Base-by-base conservation (phyloP, 2,113 vertebrate genomes). In the Vidua macroura region DNA sequence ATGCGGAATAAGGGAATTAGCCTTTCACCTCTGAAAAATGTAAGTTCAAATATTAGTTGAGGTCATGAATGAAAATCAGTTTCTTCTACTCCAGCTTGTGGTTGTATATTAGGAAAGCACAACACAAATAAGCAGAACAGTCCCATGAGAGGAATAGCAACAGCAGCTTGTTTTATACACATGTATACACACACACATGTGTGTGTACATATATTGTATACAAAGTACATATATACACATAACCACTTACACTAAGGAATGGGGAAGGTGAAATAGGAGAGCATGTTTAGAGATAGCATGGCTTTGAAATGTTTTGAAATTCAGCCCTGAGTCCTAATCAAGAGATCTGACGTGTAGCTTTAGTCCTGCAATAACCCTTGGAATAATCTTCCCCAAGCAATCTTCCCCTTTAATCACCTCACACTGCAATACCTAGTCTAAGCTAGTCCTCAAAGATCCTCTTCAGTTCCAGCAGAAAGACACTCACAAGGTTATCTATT, bases 21-120 rank as follows among this genome's bases (percentile, higher is more conserved):
- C 79, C 76, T 93, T 94, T 97, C 76, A 86, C 68, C 72, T 48
- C 59, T 77, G 55, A 80, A 92, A 96, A 91, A 94, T 55, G 1
- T 51, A 95, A 78, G 55, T 77, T 94, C 59, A 80, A 80, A 37
- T 83, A 70, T 55, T 77, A 83, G 39, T 63, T 86, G 75, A 66
- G 68, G 68, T 90, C 82, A 72, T 25, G 51, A 85, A 93, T 62
- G 33, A 95, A 82, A 91, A 92, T 49, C 46, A 77, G n/a, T 51
- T 92, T 89, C 70, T 89, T 92, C 68, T 30, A 69, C 53, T 82
- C 33, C 70, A 85, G 41, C 11, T 44, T 43, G 46, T 1, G 1
- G 8, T 77, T 74, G 2, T 7, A 35, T 18, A 33, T 66, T 53
- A 74, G 72, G 48, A 92, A 74, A 52, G 8, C 21, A 28, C 1